A percentile compares a stretch with the other conserved stretches of the same genome.
phyloP scores from a whole-genome alignment of 2,888 invertebrate species.

The Laothoe populi region DNA sequence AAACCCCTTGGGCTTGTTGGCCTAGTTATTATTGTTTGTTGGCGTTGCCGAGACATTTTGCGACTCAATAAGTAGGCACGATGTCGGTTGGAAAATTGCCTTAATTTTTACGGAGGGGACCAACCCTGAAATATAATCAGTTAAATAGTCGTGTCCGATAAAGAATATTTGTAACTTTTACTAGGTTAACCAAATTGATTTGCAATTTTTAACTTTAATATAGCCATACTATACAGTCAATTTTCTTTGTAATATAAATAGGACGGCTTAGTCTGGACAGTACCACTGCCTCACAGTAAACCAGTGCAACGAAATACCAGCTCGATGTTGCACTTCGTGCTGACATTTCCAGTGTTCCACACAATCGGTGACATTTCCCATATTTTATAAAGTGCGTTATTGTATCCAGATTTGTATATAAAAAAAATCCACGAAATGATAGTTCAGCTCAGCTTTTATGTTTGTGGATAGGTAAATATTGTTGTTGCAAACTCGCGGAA shows the following conservation, averaged over 20 bases:
- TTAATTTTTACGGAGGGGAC: slow-evolving; percentile 65
- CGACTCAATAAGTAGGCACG: slow-evolving; percentile 72
- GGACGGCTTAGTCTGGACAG: too few relatives aligned
- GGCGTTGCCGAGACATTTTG: slow-evolving; percentile 63
- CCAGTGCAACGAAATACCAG: too few relatives aligned
- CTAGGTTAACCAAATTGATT: neutral
- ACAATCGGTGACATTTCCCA: too few relatives aligned
- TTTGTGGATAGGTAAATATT: slow-evolving; percentile 54
- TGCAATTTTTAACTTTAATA: too few relatives aligned
- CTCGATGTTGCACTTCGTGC: too few relatives aligned
- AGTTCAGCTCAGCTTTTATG: slow-evolving; percentile 58
- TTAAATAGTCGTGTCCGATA: slow-evolving; percentile 56
- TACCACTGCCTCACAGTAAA: too few relatives aligned
- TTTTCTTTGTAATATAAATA: too few relatives aligned
- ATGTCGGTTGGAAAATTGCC: slow-evolving; percentile 77
- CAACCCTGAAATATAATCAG: slow-evolving; percentile 61
- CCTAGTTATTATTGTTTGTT: slow-evolving; percentile 64
- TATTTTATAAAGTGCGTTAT: too few relatives aligned
- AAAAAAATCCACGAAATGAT: too few relatives aligned
- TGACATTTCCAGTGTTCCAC: too few relatives aligned
- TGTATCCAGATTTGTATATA: too few relatives aligned
- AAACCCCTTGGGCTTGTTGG: slow-evolving; percentile 55
- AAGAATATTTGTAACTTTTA: slow-evolving; percentile 39
- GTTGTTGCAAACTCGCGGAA: slow-evolving; percentile 61
- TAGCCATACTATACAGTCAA: too few relatives aligned